Base-by-base conservation (phyloP, 1,140 invertebrate genomes). In the Rhizoglyphus robini region DNA sequence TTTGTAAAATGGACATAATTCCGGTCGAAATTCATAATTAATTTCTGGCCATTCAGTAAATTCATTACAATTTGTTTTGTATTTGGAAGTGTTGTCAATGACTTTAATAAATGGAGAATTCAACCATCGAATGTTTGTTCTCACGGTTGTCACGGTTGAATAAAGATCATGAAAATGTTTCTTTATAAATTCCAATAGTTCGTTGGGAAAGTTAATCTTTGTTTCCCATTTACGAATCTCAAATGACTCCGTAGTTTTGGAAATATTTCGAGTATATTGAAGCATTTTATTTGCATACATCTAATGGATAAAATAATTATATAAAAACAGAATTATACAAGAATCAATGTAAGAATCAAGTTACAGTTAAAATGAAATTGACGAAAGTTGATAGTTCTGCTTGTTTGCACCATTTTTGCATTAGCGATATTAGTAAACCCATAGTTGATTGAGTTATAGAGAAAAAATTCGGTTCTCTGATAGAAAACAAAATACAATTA, bases 21-120 rank as follows among this genome's bases (percentile, higher is more conserved):
- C 36, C 25, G 62, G 62, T 11, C 49, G 36, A 54, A 20, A 29
- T 18, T 63, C 62, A 23, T 48, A 47, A 54, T 63, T 47, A 4
- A 63, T 48, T 29, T 63, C 2, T 3, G 62, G 62, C 62, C 62
- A 63, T 34, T 63, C 62, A 4, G 5, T 31, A 1, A 63, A 54
- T 63, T 63, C 38, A 29, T 48, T 63, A 8, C 11, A 47, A 32
- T 46, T 47, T 1, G 62, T 27, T 63, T 23, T 47, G 30, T 49
- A 63, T 34, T 48, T 63, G 38, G 47, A 13, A n/a, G 38, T 20
- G 13, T 47, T 48, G 30, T 63, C 62, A 4, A 47, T 20, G 18
- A 63, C 18, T 32, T 63, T 63, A 11, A 63, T 63, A 20, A 48
- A 63, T 1, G 58, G 58, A 23, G 58, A 32, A 30, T 13, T 34